Conservation (phyloP, 2,797 vertebrate genomes). For the Notoglanidium macrostoma region DNA sequence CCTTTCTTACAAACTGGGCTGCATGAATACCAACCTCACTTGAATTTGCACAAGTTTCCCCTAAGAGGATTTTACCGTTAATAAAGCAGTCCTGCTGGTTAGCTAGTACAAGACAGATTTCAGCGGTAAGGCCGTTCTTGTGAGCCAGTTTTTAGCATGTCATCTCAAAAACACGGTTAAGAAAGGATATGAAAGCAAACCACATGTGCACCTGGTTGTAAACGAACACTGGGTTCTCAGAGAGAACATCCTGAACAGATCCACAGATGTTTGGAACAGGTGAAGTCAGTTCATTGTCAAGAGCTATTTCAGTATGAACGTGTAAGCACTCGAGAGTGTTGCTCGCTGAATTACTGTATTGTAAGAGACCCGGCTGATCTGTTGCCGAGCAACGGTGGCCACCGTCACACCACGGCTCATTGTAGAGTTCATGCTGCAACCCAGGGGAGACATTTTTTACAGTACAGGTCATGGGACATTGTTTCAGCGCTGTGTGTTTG, state of each 20-base stretch:
- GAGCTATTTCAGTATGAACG: conserved; percentile 40
- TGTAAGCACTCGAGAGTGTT: conserved; percentile 43
- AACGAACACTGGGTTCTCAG: not conserved
- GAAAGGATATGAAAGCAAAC: conserved; percentile 1
- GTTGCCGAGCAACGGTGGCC: conserved; percentile 61
- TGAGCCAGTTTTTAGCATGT: not conserved
- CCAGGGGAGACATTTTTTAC: conserved; percentile 54
- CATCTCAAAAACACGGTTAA: not conserved
- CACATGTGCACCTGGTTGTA: conserved; percentile 10
- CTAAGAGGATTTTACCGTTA: not conserved
- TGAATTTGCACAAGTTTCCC: not conserved
- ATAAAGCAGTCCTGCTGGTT: not conserved
- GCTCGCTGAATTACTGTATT: conserved; percentile 45
- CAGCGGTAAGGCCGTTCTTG: not conserved
- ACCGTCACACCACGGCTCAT: conserved; percentile 43
- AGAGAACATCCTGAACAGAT: conserved; percentile 2
- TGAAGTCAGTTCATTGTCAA: conserved; percentile 48
- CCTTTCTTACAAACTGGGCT: not conserved
- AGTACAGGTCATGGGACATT: conserved; percentile 55
- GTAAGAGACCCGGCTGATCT: conserved; percentile 52
- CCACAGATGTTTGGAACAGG: conserved; percentile 41
- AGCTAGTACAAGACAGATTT: not conserved
- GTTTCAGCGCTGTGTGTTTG: conserved; percentile 44
- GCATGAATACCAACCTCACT: not conserved
- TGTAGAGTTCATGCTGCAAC: conserved; percentile 52